These are phyloP conservation scores for Pyralis farinalis DNA, from an alignment of 2,888 invertebrate genomes.

Conservation along the genomic window DNA sequence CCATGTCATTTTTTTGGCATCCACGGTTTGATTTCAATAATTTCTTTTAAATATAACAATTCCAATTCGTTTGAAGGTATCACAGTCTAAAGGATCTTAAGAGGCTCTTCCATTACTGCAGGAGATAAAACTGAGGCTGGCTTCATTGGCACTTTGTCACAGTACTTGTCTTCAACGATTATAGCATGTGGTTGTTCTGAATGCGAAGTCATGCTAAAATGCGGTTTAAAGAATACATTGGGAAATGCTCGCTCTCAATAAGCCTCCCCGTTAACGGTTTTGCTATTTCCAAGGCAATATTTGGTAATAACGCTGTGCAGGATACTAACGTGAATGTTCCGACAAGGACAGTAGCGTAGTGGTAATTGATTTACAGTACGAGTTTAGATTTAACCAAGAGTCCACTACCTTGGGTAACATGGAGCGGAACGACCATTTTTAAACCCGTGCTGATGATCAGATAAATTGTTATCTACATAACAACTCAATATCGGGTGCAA, in stretches of 20 bases:
- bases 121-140: background rate
- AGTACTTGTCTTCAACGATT: background rate
- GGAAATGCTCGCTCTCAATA: background rate
- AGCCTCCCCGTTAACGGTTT: too few species aligned
- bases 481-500: too few species aligned
- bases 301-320: background rate
- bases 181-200: background rate
- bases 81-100: background rate
- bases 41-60: background rate
- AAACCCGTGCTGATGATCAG: too few species aligned
- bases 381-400: too few species aligned
- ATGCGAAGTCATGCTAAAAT: background rate
- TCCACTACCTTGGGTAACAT: too few species aligned
- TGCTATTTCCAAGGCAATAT: background rate
- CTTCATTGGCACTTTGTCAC: background rate
- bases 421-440: too few species aligned
- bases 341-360: too few species aligned
- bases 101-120: background rate
- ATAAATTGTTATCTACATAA: too few species aligned
- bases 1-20: background rate
- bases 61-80: background rate
- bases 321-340: too few species aligned
- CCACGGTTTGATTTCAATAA: background rate
- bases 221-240: background rate
- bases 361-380: too few species aligned